These are phyloP conservation scores for Pituophis catenifer DNA, from an alignment of 2,113 vertebrate genomes.

Conservation along the genomic window DNA sequence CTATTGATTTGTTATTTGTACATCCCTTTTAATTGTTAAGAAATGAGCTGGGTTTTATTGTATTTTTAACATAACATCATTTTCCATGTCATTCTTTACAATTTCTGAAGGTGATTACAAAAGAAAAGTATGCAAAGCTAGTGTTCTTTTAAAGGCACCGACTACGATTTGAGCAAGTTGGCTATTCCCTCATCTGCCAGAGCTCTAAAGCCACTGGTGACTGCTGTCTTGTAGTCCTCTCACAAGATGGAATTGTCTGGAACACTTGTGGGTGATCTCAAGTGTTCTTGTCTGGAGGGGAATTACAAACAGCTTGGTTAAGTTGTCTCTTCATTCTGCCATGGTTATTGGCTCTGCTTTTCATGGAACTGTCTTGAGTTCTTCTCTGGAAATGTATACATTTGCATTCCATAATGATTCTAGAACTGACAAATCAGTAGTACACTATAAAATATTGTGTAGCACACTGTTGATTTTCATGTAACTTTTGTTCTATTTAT, in stretches of 20 bases:
- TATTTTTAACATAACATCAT: neutral
- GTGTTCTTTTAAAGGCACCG: neutral
- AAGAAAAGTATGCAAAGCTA: neutral
- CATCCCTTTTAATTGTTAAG: neutral
- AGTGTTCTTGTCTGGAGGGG: neutral
- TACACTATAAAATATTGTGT: constrained; percentile 19
- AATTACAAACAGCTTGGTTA: neutral
- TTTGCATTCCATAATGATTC: neutral
- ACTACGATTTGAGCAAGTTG: neutral
- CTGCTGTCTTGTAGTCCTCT: too few relatives aligned
- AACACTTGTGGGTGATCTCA: neutral
- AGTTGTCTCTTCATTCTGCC: neutral
- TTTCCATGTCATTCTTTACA: neutral
- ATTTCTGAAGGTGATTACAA: neutral
- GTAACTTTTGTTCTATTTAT: constrained; percentile 4
- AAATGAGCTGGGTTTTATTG: neutral
- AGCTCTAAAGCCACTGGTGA: neutral
- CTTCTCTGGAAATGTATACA: neutral
- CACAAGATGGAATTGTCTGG: neutral
- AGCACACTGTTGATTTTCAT: neutral
- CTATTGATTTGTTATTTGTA: neutral
- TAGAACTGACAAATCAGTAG: constrained; percentile 22
- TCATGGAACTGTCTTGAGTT: neutral
- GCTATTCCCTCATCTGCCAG: neutral
- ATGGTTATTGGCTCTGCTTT: neutral